Percentiles rank a stretch among this genome's conserved stretches.
phyloP scores from a whole-genome alignment of 2,888 invertebrate species.

The Drosophila putrida region DNA sequence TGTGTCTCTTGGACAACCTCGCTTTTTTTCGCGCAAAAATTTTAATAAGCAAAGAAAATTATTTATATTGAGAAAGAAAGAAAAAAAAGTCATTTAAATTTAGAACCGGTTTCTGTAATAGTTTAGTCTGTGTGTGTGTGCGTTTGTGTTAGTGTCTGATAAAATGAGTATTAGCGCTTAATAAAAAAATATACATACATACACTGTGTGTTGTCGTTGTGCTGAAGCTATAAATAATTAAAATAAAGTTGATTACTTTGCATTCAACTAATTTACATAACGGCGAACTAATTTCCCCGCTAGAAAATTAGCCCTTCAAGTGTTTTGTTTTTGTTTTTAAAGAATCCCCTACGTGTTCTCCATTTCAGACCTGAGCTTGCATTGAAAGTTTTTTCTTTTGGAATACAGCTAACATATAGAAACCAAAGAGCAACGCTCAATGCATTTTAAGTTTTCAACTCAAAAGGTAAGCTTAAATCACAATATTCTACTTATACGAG shows the following conservation, averaged over 20 bases:
- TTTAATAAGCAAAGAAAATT: conserved; percentile 43
- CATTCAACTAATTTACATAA: conserved; percentile 56
- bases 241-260: conserved; percentile 36
- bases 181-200: conserved; percentile 9
- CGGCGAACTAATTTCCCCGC: conserved; percentile 9
- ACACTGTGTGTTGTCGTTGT: conserved; percentile 22
- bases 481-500: background rate
- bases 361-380: conserved; percentile 39
- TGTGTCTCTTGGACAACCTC: conserved; percentile 11
- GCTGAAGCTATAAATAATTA: conserved; percentile 46
- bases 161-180: conserved; percentile 27
- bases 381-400: conserved; percentile 23
- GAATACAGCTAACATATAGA: conserved; percentile 30
- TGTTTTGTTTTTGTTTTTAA: background rate
- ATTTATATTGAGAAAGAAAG: conserved; percentile 47
- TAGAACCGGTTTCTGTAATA: conserved; percentile 68
- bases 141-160: conserved; percentile 24
- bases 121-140: conserved; percentile 23
- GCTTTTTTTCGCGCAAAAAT: conserved; percentile 43
- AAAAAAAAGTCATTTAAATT: conserved; percentile 32
- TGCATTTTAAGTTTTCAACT: conserved; percentile 48
- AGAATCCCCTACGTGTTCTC: conserved; percentile 21
- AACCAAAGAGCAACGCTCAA: conserved; percentile 40
- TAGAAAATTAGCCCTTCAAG: background rate
- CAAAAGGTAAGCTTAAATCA: conserved; percentile 44